Evolutionary conservation across 2,113 vertebrate species (phyloP), one percentile per base, ranked within the genome.

Genomic region (Heterotilapia buettikoferi): DNA sequence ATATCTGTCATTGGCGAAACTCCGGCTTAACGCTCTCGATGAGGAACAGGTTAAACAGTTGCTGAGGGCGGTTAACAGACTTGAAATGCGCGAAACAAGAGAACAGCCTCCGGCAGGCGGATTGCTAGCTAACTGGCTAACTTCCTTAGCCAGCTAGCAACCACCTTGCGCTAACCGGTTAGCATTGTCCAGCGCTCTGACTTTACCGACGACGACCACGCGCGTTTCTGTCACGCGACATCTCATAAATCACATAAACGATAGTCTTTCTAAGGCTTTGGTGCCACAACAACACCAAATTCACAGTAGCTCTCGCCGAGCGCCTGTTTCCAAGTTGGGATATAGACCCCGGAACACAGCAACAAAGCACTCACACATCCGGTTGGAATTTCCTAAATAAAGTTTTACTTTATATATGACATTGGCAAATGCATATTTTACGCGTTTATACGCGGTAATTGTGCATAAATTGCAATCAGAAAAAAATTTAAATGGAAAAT

Each of bases 1-100:
- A 12, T 5, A 43, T 66, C 31, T 5, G 4, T 57, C n/a, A 56
- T 1, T 2, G n/a, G 21, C 14, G 5, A 10, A 24, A 50, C 13
- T 19, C 8, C 5, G 12, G 2, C 16, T n/a, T 5, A 11, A 7
- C 2, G 54, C 21, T 31, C 9, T 38, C 24, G 14, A 54, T 16
- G 54, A 1, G 2, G 16, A 3, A 4, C 18, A 13, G 21, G 56
- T 43, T 79, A 50, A 84, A 43, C 56, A n/a, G 80, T 45, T 33
- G 9, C 6, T 52, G 38, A 73, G 61, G 57, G 71, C 84, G 87
- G 71, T 2, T 61, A 80, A 80, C 33, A 45, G 59, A 31, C 59
- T 91, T 50, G 53, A 94, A 95, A 90, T 95, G 95, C 93, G 92
- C 92, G 90, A 93, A 92, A 93, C 83, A 26, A 89, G 83, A 90